Evolutionary conservation across 2,113 vertebrate species (phyloP).

Genomic region (Nannospalax galili): DNA sequence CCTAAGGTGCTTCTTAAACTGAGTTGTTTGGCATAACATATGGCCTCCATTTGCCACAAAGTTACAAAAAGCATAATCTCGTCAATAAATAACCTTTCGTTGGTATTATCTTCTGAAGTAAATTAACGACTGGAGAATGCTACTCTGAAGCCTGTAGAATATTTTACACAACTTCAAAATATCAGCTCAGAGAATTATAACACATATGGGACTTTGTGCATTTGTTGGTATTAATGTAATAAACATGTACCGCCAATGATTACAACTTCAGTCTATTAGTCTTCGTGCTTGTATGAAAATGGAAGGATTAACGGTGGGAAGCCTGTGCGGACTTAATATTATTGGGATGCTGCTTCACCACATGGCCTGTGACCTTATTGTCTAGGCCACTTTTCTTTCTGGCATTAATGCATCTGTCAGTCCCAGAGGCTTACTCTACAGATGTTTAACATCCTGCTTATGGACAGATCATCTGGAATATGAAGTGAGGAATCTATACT

Average conservation of each 20-base stretch:
- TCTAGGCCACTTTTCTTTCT: constrained; percentile 94
- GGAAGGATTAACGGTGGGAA: constrained; percentile 80
- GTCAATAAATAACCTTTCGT: constrained; percentile 67
- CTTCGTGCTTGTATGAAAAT: constrained; percentile 73
- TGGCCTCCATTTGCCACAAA: constrained; percentile 60
- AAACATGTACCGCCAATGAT: constrained; percentile 75
- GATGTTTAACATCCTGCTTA: constrained; percentile 91
- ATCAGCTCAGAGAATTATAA: constrained; percentile 78
- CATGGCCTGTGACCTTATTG: constrained; percentile 92
- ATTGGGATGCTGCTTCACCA: constrained; percentile 85
- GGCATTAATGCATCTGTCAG: constrained; percentile 95
- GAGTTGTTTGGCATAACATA: constrained; percentile 66
- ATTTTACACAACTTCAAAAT: constrained; percentile 81
- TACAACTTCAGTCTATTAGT: constrained; percentile 81
- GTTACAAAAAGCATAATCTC: constrained; percentile 73
- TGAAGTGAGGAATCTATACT: constrained; percentile 89
- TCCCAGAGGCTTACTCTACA: constrained; percentile 94
- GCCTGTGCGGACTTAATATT: constrained; percentile 84
- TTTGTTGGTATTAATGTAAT: constrained; percentile 77
- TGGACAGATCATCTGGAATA: constrained; percentile 90
- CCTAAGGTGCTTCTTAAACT: constrained; percentile 63
- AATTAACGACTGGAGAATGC: constrained; percentile 75
- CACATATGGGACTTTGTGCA: constrained; percentile 77
- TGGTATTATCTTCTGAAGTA: constrained; percentile 70
- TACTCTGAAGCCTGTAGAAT: constrained; percentile 68